phyloP scores from a whole-genome alignment of 2,888 invertebrate genomes.

The Pachymerium ferrugineum region DNA sequence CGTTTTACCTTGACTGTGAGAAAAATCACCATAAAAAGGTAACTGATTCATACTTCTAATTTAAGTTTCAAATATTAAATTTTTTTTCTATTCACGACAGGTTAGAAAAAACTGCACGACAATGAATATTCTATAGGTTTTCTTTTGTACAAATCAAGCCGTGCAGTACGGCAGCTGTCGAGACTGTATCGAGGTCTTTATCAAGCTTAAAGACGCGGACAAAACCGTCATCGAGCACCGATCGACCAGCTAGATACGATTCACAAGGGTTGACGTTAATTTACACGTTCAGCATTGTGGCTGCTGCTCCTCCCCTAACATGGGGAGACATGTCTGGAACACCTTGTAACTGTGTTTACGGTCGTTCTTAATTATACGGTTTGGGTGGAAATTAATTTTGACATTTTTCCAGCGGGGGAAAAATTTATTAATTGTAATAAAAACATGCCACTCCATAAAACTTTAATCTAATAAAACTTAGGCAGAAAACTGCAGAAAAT shows the following conservation, averaged over 20 bases:
- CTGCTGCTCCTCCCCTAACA: background rate
- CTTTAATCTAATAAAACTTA: too few species aligned
- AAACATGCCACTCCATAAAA: too few species aligned
- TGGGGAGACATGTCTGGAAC: background rate
- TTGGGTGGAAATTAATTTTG: too few species aligned
- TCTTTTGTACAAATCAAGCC: background rate
- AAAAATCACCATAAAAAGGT: slow-evolving; percentile 10
- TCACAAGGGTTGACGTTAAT: background rate
- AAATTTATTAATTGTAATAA: too few species aligned
- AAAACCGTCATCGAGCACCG: background rate
- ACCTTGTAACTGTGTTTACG: background rate
- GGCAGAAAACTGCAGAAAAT: too few species aligned
- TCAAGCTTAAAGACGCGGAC: too few species aligned
- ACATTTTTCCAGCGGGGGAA: too few species aligned
- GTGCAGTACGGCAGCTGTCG: background rate
- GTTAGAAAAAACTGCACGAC: background rate
- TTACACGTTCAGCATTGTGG: background rate
- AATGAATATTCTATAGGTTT: too few species aligned
- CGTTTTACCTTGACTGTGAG: too few species aligned
- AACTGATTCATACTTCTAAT: too few species aligned
- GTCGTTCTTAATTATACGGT: too few species aligned
- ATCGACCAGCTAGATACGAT: background rate
- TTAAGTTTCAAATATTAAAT: slow-evolving; percentile 1
- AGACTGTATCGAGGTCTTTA: background rate
- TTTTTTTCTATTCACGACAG: too few species aligned